phyloP scores from a whole-genome alignment of 2,113 vertebrate species.

The Lichenostomus cassidix region DNA sequence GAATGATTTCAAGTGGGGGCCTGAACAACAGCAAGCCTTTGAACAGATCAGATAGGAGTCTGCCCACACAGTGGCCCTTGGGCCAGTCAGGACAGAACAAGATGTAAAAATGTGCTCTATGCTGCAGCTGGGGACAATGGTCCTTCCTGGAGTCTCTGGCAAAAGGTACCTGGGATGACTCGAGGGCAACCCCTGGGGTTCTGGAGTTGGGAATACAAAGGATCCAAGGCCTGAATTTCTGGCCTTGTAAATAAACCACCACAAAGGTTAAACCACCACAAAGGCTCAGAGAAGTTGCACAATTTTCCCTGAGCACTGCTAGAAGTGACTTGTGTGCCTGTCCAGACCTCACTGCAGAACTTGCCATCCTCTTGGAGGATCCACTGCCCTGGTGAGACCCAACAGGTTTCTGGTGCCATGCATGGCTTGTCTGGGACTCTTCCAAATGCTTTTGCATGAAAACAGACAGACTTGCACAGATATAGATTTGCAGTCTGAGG shows the following conservation, averaged over 20 bases:
- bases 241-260: not conserved
- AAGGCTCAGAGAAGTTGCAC: not conserved
- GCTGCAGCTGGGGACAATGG: not conserved
- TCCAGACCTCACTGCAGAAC: not conserved
- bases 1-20: not conserved
- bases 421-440: not conserved
- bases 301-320: not conserved
- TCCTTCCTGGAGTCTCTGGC: not conserved
- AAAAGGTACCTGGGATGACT: not conserved
- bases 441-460: not conserved
- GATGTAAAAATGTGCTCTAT: not conserved
- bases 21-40: not conserved
- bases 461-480: not conserved
- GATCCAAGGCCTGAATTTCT: not conserved
- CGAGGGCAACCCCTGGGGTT: not conserved
- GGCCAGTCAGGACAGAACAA: not conserved
- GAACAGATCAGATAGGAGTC: not conserved
- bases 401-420: accelerated
- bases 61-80: not conserved
- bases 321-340: not conserved
- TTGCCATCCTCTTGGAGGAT: not conserved
- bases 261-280: not conserved
- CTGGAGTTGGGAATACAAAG: not conserved
- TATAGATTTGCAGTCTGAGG: not conserved
- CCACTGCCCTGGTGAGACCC: not conserved